These are phyloP conservation scores for Podotricha telesiphe DNA, from an alignment of 2,888 invertebrate species.

Conservation along the genomic window DNA sequence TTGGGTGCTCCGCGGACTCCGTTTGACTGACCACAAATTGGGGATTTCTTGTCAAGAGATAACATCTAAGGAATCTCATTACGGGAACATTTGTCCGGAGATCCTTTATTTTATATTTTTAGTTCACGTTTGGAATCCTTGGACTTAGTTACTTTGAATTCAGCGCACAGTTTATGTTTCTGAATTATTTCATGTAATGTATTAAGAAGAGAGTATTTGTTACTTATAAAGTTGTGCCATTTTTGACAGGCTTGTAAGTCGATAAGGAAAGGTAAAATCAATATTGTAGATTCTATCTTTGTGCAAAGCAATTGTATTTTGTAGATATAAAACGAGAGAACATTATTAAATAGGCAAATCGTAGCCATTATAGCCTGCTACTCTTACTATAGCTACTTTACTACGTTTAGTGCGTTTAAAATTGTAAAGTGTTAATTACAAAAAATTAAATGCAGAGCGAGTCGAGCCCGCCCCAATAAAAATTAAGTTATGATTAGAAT, in stretches of 20 bases:
- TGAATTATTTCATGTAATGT: constrained; percentile 37
- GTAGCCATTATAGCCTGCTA: no score
- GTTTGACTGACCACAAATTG: constrained; percentile 82
- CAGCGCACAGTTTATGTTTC: constrained; percentile 33
- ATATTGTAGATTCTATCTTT: no score
- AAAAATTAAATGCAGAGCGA: no score
- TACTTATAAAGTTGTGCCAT: constrained; percentile 1
- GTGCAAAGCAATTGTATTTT: no score
- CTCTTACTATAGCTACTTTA: no score
- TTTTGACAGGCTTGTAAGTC: neutral
- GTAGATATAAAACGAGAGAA: no score
- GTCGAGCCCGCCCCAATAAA: no score
- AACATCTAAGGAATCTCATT: constrained; percentile 81
- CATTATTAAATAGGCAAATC: no score
- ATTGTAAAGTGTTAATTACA: no score
- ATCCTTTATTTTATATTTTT: constrained; percentile 62
- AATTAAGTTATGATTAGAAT: no score
- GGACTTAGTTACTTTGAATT: constrained; percentile 56
- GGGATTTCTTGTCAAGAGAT: constrained; percentile 80
- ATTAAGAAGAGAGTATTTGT: neutral
- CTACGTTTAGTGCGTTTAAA: no score
- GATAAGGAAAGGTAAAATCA: no score
- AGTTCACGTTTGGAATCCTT: constrained; percentile 66
- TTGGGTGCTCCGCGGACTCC: constrained; percentile 46
- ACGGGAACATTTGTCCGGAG: constrained; percentile 66